Conservation (phyloP, 2,888 invertebrate species). For the Falcaria lacertinaria region DNA sequence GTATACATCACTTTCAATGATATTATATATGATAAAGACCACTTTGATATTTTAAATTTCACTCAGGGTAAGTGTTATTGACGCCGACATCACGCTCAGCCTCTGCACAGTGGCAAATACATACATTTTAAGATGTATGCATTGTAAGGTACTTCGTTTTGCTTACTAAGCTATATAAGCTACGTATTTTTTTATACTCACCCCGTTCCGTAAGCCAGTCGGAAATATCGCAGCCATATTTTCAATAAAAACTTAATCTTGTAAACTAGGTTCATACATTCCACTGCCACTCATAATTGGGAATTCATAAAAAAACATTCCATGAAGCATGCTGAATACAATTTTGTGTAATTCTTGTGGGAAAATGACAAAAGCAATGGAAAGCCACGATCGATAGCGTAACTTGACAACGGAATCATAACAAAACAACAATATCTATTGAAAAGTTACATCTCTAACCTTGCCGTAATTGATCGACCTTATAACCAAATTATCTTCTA, state of each 20-base stretch:
- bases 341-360: conserved; percentile 3
- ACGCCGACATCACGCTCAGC: no score
- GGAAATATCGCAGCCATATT: conserved; percentile 64
- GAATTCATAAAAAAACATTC: conserved; percentile 7
- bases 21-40: no score
- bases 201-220: conserved; percentile 57
- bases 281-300: not conserved
- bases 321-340: conserved; percentile 5
- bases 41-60: no score
- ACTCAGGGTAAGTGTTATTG: no score
- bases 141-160: no score
- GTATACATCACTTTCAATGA: no score
- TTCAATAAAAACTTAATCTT: conserved; percentile 2
- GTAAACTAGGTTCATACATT: conserved; percentile 5
- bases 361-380: conserved; percentile 9
- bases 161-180: no score
- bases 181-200: conserved; percentile 24
- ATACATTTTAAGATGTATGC: no score
- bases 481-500: no score
- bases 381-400: conserved; percentile 69
- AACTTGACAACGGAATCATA: conserved; percentile 59
- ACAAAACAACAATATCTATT: conserved; percentile 27
- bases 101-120: no score
- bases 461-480: no score
- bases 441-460: not conserved